phyloP scores from a whole-genome alignment of 2,888 invertebrate species.

The Sesia apiformis region DNA sequence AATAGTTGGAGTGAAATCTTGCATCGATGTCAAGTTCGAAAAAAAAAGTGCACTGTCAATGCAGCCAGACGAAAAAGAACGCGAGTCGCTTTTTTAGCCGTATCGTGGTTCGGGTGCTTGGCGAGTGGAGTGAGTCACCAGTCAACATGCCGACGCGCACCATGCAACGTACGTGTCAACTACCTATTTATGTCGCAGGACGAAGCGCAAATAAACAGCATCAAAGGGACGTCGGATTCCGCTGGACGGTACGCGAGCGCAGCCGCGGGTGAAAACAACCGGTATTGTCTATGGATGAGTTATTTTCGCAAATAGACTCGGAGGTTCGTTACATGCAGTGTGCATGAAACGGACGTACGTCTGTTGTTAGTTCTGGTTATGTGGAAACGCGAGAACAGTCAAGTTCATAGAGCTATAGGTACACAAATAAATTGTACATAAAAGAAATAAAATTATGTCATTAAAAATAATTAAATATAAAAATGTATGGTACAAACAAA shows the following conservation, averaged over 20 bases:
- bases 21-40: constrained; percentile 20
- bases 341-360: background rate
- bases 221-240: constrained; percentile 68
- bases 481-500: too few species aligned
- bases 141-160: constrained; percentile 55
- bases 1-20: constrained; percentile 20
- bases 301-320: constrained; percentile 65
- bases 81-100: constrained; percentile 36
- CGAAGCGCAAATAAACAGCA: constrained; percentile 70
- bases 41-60: constrained; percentile 21
- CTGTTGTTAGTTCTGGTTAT: background rate
- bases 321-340: constrained; percentile 15
- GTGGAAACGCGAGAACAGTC: too few species aligned
- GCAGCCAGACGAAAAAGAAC: constrained; percentile 39
- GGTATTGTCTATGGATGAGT: constrained; percentile 68
- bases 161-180: constrained; percentile 65
- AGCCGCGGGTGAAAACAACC: constrained; percentile 41
- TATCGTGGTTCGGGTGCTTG: constrained; percentile 34
- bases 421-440: too few species aligned
- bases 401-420: too few species aligned
- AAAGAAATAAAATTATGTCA: too few species aligned
- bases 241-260: constrained; percentile 25
- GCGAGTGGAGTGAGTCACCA: constrained; percentile 42
- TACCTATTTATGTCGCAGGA: constrained; percentile 68
- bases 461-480: too few species aligned